Base-by-base conservation (phyloP, 2,797 vertebrate genomes). In the Lutjanus argentimaculatus region DNA sequence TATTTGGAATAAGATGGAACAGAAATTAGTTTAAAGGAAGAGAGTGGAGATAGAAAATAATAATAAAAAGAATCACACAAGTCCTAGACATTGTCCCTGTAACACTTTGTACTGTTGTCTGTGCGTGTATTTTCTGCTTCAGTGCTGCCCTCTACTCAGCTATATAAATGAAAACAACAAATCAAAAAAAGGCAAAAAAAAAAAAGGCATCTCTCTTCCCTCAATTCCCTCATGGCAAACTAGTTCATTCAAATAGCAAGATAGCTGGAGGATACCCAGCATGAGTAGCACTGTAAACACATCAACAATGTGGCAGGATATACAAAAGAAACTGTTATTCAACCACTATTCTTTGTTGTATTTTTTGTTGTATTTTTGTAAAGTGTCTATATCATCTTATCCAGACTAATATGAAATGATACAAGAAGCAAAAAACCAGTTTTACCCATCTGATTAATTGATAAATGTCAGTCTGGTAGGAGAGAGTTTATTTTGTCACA, bases 111-210 rank as follows among this genome's bases (percentile, higher is more conserved):
- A 14, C 7, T 62, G n/a, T 48, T 59, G 17, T 43, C 16, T 48
- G 9, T 49, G 40, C 19, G 52, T 70, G 36, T 72, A 0, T 51
- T 80, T 67, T 79, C 25, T 79, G 68, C 70, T 67, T 76, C 51
- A 13, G 63, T 2, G 53, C 49, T 82, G 80, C 59, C 59, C 49
- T 79, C 67, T 43, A 52, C 72, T 81, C 67, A 84, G 21, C 11
- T 12, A 17, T 57, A 42, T 70, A 57, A 84, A 83, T 71, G 71
- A 83, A 83, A 83, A 78, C 65, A 71, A 66, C 30, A 71, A 72
- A 77, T 72, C 49, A 67, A 66, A 67, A 66, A n/a, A n/a, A n/a
- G n/a, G n/a, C 49, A 67, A 66, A 67, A 66, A n/a, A n/a, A n/a
- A n/a, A 84, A 79, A 14, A 14, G 74, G 25, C 19, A 0, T 70